Percentiles rank a stretch among this genome's conserved stretches.
phyloP scores from a whole-genome alignment of 2,113 vertebrate species.

The Drymodes brunneopygia region DNA sequence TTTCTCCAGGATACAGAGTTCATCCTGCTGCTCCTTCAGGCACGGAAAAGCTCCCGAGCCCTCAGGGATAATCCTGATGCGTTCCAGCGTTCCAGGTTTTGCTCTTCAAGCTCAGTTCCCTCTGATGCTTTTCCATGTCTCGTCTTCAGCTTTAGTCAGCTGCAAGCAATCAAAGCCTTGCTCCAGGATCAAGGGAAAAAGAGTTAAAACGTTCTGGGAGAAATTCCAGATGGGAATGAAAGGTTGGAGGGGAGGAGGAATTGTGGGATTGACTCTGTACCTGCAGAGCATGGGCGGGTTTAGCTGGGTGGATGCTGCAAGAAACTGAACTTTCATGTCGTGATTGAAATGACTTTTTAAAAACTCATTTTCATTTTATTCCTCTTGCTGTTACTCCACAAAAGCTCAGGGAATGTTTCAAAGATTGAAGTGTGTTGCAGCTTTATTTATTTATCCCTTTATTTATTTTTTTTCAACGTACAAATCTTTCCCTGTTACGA shows the following conservation, averaged over 20 bases:
- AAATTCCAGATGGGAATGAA: neutral
- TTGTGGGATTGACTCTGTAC: neutral
- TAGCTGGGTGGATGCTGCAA: neutral
- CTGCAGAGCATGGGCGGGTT: neutral
- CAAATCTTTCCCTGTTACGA: neutral
- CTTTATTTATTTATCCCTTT: neutral
- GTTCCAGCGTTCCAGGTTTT: neutral
- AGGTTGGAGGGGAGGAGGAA: neutral
- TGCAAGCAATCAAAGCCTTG: neutral
- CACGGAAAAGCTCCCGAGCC: neutral
- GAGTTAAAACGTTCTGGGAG: neutral
- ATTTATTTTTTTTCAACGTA: neutral
- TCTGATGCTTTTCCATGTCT: neutral
- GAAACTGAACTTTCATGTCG: neutral
- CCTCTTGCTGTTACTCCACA: neutral
- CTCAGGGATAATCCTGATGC: neutral
- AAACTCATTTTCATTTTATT: neutral
- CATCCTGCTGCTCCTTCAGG: neutral
- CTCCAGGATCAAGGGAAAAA: neutral
- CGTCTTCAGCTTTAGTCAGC: neutral
- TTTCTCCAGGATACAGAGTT: neutral
- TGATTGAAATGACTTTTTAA: neutral
- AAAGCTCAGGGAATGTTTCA: neutral
- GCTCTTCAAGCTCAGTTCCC: neutral
- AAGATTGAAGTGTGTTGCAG: neutral